phyloP scores from a whole-genome alignment of 2,113 vertebrate species.

The Rhabdornis inornatus region DNA sequence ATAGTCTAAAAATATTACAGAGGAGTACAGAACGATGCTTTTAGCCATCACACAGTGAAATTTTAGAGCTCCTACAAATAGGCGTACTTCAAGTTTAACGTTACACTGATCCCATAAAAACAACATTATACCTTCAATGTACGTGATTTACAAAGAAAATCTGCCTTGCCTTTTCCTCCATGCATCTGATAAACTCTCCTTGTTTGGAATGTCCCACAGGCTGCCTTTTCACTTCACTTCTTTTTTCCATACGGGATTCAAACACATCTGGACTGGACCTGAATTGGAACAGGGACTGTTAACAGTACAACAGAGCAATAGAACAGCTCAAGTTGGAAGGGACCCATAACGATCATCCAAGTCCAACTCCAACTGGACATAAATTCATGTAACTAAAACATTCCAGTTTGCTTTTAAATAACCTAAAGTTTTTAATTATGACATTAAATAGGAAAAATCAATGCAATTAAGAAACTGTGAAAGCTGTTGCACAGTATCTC shows the following conservation, averaged over 20 bases:
- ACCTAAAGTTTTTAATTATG: background rate
- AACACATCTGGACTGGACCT: conserved; percentile 87
- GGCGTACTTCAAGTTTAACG: background rate
- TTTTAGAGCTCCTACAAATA: background rate
- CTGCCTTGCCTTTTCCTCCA: conserved; percentile 83
- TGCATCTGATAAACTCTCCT: conserved; percentile 80
- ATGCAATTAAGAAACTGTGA: background rate
- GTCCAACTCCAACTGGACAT: background rate
- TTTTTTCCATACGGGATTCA: conserved; percentile 80
- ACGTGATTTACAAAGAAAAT: background rate
- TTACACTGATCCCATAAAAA: background rate
- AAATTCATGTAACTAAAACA: background rate
- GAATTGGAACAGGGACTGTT: background rate
- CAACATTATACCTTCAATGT: background rate
- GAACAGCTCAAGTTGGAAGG: background rate
- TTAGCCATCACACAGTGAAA: background rate
- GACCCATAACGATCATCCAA: background rate
- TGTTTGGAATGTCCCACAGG: conserved; percentile 84
- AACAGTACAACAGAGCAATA: background rate
- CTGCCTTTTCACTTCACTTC: conserved; percentile 76
- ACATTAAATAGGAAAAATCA: background rate
- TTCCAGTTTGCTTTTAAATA: background rate
- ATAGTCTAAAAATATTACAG: background rate
- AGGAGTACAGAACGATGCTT: background rate
- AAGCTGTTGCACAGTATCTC: background rate